phyloP scores from a whole-genome alignment of 2,113 vertebrate species.

The Urocitellus parryii region DNA sequence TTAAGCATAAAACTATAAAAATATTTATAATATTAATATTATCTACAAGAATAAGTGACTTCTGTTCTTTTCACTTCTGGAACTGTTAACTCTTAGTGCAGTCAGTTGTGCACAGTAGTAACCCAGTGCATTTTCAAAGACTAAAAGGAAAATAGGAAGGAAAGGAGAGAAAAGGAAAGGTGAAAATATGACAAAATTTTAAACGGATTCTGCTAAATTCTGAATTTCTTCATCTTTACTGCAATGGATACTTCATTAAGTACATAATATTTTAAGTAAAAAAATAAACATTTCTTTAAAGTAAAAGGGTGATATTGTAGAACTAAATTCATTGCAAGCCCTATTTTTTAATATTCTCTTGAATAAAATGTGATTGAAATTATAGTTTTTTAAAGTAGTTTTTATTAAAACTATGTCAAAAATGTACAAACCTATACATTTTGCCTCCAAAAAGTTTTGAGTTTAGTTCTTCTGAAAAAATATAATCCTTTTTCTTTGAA shows the following conservation, averaged over 20 bases:
- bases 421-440: neutral
- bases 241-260: neutral
- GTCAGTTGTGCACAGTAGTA: neutral
- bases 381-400: neutral
- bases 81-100: neutral
- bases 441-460: neutral
- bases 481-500: neutral
- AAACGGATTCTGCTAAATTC: neutral
- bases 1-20: neutral
- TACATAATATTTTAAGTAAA: neutral
- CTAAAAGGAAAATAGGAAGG: neutral
- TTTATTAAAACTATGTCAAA: neutral
- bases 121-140: neutral
- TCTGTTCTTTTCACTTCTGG: neutral
- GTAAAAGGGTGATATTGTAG: neutral
- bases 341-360: neutral
- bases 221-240: neutral
- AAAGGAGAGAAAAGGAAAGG: neutral
- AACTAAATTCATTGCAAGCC: neutral
- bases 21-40: neutral
- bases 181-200: neutral
- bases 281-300: neutral
- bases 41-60: neutral
- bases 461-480: neutral
- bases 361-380: conserved; percentile 13